These are phyloP conservation scores for Latrodectus geometricus DNA, from an alignment of 1,140 invertebrate species.

Conservation along the genomic window DNA sequence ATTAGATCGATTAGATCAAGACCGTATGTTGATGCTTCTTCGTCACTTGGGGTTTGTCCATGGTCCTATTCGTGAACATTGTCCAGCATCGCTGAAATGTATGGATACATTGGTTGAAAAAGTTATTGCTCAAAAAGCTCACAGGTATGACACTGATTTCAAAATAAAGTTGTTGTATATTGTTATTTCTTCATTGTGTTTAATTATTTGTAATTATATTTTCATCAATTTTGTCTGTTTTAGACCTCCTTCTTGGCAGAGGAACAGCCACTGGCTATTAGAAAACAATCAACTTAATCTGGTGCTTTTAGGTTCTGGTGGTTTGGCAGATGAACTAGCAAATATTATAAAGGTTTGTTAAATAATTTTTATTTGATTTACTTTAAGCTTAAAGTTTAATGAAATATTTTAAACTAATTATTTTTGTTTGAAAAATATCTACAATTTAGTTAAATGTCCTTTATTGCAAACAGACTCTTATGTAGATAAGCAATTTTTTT, in stretches of 20 bases:
- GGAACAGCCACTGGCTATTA: constrained; percentile 77
- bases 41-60: constrained; percentile 97
- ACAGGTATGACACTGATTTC: constrained; percentile 22
- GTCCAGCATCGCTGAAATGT: constrained; percentile 85
- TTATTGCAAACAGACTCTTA: too few relatives aligned
- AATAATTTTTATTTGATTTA: too few relatives aligned
- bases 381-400: too few relatives aligned
- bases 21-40: constrained; percentile 91
- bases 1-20: constrained; percentile 91
- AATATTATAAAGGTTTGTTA: constrained; percentile 78
- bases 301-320: constrained; percentile 79
- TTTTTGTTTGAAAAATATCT: too few relatives aligned
- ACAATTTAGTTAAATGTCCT: too few relatives aligned
- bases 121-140: constrained; percentile 62
- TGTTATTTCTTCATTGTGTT: neutral
- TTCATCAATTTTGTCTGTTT: constrained; percentile 2
- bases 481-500: too few relatives aligned
- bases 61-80: constrained; percentile 92
- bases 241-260: constrained; percentile 78
- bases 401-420: too few relatives aligned
- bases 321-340: constrained; percentile 82
- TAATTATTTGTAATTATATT: neutral
- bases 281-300: constrained; percentile 77
- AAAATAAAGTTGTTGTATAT: neutral
- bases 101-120: constrained; percentile 84